Evolutionary conservation across 2,888 invertebrate genomes (phyloP).

Genomic region (Andrena dorsata): DNA sequence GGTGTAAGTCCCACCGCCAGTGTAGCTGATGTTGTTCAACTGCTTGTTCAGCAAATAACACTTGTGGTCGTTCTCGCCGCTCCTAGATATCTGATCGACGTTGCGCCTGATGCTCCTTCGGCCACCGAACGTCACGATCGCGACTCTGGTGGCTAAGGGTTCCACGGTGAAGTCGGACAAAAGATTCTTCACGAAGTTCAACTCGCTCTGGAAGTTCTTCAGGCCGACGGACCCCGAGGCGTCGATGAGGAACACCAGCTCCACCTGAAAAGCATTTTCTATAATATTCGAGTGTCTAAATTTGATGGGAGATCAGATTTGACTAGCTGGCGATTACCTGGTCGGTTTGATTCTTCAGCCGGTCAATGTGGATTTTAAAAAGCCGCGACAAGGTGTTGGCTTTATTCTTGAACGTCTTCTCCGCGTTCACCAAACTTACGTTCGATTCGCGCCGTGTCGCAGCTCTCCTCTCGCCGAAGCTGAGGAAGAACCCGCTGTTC

Average conservation of each 20-base stretch:
- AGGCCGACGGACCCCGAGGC: slow-evolving; percentile 90
- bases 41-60: slow-evolving; percentile 88
- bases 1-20: slow-evolving; percentile 90
- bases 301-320: neutral
- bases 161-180: slow-evolving; percentile 89
- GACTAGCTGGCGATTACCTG: slow-evolving; percentile 63
- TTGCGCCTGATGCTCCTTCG: slow-evolving; percentile 86
- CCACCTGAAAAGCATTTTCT: slow-evolving; percentile 82
- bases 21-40: slow-evolving; percentile 87
- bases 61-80: slow-evolving; percentile 87
- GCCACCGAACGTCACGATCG: slow-evolving; percentile 89
- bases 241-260: slow-evolving; percentile 89
- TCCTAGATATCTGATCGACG: slow-evolving; percentile 88
- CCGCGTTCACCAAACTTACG: slow-evolving; percentile 52
- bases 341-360: slow-evolving; percentile 72
- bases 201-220: slow-evolving; percentile 88
- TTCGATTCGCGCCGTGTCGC: slow-evolving; percentile 51
- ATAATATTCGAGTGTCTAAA: neutral
- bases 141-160: slow-evolving; percentile 88
- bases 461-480: slow-evolving; percentile 50
- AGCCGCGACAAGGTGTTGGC: slow-evolving; percentile 72
- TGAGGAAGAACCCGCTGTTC: slow-evolving; percentile 46
- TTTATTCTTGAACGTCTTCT: slow-evolving; percentile 65
- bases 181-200: slow-evolving; percentile 89
- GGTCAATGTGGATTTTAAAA: slow-evolving; percentile 74